A percentile compares a stretch with the other conserved stretches of the same genome.
These are phyloP conservation scores for Neostethus bicornis DNA, from an alignment of 2,797 vertebrate species.

Conservation along the genomic window DNA sequence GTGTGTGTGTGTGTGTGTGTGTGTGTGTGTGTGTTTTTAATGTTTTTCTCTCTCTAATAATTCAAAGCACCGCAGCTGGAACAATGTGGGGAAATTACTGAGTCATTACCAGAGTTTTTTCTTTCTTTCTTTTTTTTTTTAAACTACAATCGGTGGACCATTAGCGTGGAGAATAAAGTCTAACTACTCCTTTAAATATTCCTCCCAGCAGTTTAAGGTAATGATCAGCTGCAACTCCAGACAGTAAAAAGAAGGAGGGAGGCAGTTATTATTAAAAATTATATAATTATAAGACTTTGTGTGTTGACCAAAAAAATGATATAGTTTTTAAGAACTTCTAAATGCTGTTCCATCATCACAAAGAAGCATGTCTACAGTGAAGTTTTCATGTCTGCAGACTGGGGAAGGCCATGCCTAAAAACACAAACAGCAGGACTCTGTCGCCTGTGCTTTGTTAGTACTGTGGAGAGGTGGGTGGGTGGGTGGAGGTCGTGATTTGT, in stretches of 20 bases:
- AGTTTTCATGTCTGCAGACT: constrained; percentile 42
- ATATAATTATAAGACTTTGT: constrained; percentile 8
- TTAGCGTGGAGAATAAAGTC: constrained; percentile 43
- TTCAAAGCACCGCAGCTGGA: constrained; percentile 55
- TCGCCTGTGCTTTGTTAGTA: constrained; percentile 80
- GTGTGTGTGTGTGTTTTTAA: no score
- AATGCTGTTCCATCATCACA: constrained; percentile 22
- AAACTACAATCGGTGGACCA: constrained; percentile 47
- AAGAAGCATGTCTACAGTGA: constrained; percentile 31
- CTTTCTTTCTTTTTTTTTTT: constrained; percentile 43
- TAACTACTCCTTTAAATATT: constrained; percentile 27
- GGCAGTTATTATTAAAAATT: constrained; percentile 17
- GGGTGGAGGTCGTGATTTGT: constrained; percentile 86
- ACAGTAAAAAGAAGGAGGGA: constrained; percentile 37
- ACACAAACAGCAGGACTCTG: constrained; percentile 80
- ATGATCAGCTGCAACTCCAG: constrained; percentile 44
- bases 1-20: no score
- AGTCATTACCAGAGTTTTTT: constrained; percentile 56
- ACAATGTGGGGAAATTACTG: constrained; percentile 69
- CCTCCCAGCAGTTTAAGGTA: constrained; percentile 29
- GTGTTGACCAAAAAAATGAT: constrained; percentile 4
- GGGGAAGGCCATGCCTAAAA: constrained; percentile 73
- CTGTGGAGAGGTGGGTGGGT: constrained; percentile 71
- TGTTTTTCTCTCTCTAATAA: constrained; percentile 14
- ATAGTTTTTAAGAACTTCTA: constrained; percentile 10